Base-by-base conservation (phyloP, 2,113 vertebrate species). In the Oreochromis spilurus region DNA sequence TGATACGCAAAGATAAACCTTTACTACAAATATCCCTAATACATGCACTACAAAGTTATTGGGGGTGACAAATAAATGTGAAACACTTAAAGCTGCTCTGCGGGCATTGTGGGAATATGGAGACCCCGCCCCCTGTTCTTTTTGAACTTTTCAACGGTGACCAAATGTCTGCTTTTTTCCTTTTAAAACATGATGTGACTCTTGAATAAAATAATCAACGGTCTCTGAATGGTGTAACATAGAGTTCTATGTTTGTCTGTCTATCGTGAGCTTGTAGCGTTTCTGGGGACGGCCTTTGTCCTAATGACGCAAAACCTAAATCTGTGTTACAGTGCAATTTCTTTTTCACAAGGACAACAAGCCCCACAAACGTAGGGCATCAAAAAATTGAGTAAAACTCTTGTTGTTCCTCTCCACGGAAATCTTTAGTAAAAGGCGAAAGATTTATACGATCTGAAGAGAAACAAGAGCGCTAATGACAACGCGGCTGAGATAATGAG, bases 351-450 rank as follows among this genome's bases (percentile, higher is more conserved):
- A 6, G 1, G 2, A 9, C 4, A 40, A 13, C 3, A 38, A 43
- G 12, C 40, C 40, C 40, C 12, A 0, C 90, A 3, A 7, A 0
- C 0, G 11, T 2, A 89, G 84, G 7, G 83, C 82, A 84, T 75
- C 87, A 85, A 94, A 93, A 94, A 93, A 89, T 94, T 91, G 4
- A 0, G 1, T 24, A 0, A 90, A 57, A 93, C 90, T 94, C 90
- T 91, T 93, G 17, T 19, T 86, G 84, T 67, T 88, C 75, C 89
- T 55, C 89, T 88, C 92, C 94, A 93, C 91, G 90, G 92, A 95
- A 93, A 94, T 92, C 93, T 94, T 95, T 93, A 95, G 94, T 93
- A 91, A 93, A 91, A 91, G 88, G 90, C 92, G 82, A 92, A 92
- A 92, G 67, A 93, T 87, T 93, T 91, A 81, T 92, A n/a, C 85